These are phyloP conservation scores for Paradoxurus hermaphroditus DNA, from an alignment of 2,113 vertebrate species.

Conservation along the genomic window DNA sequence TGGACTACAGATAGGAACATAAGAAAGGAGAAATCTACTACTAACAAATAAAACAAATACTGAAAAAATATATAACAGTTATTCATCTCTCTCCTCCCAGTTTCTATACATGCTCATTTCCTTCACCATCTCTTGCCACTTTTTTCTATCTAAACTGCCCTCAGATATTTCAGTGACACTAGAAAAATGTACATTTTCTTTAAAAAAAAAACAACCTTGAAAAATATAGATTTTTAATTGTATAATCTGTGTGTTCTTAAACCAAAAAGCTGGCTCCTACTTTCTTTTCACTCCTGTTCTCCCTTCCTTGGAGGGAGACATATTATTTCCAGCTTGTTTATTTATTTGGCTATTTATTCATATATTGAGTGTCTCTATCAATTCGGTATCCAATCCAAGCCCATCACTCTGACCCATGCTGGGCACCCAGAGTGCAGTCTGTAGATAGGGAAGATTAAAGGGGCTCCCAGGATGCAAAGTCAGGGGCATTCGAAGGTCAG, in stretches of 20 bases:
- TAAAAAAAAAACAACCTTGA: neutral
- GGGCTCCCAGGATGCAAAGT: neutral
- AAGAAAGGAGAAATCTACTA: neutral
- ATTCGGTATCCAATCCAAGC: neutral
- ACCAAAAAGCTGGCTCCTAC: neutral
- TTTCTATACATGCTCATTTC: neutral
- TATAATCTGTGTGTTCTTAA: neutral
- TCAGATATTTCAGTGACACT: neutral
- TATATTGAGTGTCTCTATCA: neutral
- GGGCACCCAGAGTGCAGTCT: neutral
- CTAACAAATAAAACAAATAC: neutral
- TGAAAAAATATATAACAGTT: neutral
- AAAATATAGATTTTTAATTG: neutral
- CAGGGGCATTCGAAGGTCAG: neutral
- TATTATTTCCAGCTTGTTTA: neutral
- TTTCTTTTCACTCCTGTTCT: neutral
- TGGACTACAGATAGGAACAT: neutral
- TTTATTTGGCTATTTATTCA: neutral
- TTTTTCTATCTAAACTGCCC: neutral
- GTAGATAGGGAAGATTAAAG: neutral
- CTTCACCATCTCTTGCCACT: neutral
- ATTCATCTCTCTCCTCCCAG: neutral
- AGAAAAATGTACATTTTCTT: neutral
- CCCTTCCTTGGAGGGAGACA: neutral
- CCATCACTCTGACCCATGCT: neutral